phyloP scores from a whole-genome alignment of 1,140 invertebrate genomes.

The Homalodisca vitripennis region DNA sequence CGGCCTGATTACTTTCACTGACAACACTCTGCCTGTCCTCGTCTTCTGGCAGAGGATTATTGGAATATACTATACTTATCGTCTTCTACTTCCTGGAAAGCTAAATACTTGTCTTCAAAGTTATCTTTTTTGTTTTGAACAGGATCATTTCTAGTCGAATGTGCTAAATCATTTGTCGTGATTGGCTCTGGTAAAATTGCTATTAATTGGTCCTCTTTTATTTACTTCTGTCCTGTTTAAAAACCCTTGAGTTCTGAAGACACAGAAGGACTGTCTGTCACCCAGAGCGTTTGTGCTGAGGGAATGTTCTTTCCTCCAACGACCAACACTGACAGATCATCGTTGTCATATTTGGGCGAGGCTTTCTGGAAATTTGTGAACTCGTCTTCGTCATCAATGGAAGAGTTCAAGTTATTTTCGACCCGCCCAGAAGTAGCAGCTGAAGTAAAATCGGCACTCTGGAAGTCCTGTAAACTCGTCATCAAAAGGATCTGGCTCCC shows the following conservation, averaged over 20 bases:
- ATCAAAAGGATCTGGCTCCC: conserved; percentile 31
- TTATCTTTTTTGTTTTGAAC: not conserved
- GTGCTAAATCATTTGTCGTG: too few relatives aligned
- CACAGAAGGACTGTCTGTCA: not conserved
- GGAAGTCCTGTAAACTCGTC: conserved; percentile 45
- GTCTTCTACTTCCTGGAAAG: conserved; percentile 40
- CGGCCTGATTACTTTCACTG: not conserved
- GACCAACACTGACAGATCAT: conserved; percentile 16
- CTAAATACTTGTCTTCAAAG: conserved; percentile 34
- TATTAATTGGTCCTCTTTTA: too few relatives aligned
- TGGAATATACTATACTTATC: conserved; percentile 53
- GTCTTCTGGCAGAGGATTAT: conserved; percentile 1
- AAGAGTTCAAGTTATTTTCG: not conserved
- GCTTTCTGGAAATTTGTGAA: conserved; percentile 39
- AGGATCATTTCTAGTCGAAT: not conserved
- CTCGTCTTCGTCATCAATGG: conserved; percentile 26
- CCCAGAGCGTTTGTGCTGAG: not conserved
- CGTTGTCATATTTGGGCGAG: conserved; percentile 33
- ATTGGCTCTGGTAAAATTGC: too few relatives aligned
- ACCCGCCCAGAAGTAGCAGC: not conserved
- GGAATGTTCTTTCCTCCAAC: conserved; percentile 1
- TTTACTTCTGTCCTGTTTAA: conserved; percentile 25
- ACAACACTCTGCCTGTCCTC: not conserved
- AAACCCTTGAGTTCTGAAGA: conserved; percentile 20
- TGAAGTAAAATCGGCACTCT: conserved; percentile 39